These are phyloP conservation scores for Branchinecta lindahli DNA, from an alignment of 1,140 invertebrate species.

Conservation along the genomic window DNA sequence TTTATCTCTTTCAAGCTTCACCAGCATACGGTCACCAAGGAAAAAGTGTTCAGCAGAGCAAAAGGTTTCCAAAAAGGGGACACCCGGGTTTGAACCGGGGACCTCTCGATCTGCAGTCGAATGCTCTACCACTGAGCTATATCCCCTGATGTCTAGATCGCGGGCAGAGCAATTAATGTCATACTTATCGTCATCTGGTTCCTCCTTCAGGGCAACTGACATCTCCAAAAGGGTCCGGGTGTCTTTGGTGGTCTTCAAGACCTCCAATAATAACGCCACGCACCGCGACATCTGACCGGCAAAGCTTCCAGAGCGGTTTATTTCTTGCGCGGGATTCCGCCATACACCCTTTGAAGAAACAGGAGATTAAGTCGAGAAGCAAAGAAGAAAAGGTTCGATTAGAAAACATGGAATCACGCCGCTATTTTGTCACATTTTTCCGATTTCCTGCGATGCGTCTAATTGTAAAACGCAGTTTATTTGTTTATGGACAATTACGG, in stretches of 20 bases:
- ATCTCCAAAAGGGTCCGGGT: not conserved
- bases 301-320: not conserved
- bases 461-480: no score
- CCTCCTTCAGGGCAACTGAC: not conserved
- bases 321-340: not conserved
- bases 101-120: conserved; percentile 84
- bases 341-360: not conserved
- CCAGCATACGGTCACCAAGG: no score
- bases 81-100: conserved; percentile 80
- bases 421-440: no score
- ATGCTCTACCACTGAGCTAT: conserved; percentile 86
- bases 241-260: not conserved
- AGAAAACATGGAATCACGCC: no score
- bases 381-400: no score
- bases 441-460: no score
- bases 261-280: not conserved
- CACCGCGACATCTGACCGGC: not conserved
- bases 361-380: no score
- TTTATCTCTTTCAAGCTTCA: no score
- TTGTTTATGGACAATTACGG: no score
- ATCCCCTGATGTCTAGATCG: conserved; percentile 38
- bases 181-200: not conserved
- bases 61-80: conserved; percentile 40
- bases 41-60: no score
- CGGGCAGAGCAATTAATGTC: not conserved